Evolutionary conservation across 2,888 invertebrate genomes (phyloP), one percentile per base, ranked within the genome.

Genomic region (Cyrtodaria siliqua): DNA sequence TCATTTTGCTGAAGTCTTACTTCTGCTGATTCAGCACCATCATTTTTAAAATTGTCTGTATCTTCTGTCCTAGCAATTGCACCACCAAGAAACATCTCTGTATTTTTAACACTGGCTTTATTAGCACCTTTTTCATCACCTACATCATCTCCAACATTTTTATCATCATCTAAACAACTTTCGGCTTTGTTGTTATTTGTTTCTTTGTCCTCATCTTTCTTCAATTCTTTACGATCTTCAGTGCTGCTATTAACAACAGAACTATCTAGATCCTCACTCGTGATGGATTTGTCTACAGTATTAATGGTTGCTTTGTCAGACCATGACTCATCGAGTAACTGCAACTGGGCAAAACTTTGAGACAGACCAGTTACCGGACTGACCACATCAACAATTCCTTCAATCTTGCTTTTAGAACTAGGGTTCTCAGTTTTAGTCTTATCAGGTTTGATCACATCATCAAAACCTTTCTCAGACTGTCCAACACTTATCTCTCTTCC

Each of bases 291-390:
- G 6, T 53, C 50, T 4, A 53, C 44, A 62, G 44, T 47, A 26
- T 71, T 61, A 14, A 61, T n/a, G 26, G 53, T 56, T 6, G 71
- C 71, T 47, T 55, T 69, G 6, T 80, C 76, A 24, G 69, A 72
- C 60, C 70, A 77, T 2, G 84, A 82, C 8, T 82, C 72, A 67
- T 84, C 80, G 14, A 75, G 14, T 8, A 85, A 57, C 42, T 82
- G 74, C 29, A 84, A 56, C 47, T 75, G 66, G 20, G 81, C 67
- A 82, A 86, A 84, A 29, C 73, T 57, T 42, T 77, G 76, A 0
- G 80, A 71, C 24, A 86, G 62, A 66, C 76, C 79, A 18, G 82
- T 76, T 38, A 86, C 71, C 33, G 86, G 86, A 59, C 84, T 84
- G 2, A 83, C 61, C 38, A 75, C 61, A 27, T 72, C 74, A 63